A percentile compares a stretch with the other conserved stretches of the same genome.
Conservation (phyloP, 2,797 vertebrate genomes). For the Poecilia velifera region DNA sequence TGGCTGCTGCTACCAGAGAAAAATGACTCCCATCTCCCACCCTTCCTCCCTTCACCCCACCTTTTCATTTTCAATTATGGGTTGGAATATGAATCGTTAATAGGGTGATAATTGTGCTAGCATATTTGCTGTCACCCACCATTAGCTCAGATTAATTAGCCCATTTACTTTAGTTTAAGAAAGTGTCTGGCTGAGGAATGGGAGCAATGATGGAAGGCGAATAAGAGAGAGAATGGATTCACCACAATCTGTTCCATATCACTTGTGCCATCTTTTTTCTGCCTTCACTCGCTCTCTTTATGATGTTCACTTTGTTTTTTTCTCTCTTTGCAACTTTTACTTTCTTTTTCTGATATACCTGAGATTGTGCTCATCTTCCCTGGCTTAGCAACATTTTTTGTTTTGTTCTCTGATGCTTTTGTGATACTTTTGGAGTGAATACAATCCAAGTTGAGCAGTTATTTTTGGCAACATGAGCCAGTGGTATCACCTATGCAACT, state of each 20-base stretch:
- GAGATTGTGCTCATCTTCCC: constrained; percentile 22
- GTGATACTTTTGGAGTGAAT: constrained; percentile 14
- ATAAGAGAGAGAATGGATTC: constrained; percentile 68
- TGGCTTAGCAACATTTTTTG: constrained; percentile 39
- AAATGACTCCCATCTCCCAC: constrained; percentile 62
- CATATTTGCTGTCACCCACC: constrained; percentile 88
- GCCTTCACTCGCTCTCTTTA: constrained; percentile 39
- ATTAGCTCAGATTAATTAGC: constrained; percentile 87
- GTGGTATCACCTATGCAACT: neutral
- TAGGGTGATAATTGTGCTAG: constrained; percentile 85
- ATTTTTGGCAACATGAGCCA: constrained; percentile 15
- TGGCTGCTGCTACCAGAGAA: constrained; percentile 51
- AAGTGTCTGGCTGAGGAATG: constrained; percentile 83
- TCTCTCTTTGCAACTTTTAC: constrained; percentile 18
- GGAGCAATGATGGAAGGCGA: constrained; percentile 70
- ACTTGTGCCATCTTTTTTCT: constrained; percentile 60
- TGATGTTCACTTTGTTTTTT: constrained; percentile 15
- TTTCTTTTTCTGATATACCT: constrained; percentile 34
- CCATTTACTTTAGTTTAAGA: constrained; percentile 85
- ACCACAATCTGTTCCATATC: constrained; percentile 78
- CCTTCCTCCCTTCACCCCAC: constrained; percentile 60
- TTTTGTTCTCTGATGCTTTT: constrained; percentile 35
- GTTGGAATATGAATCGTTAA: constrained; percentile 84
- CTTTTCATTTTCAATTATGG: constrained; percentile 83
- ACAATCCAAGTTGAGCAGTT: constrained; percentile 32